Conservation (phyloP, 1,140 invertebrate genomes). For the Bombus balteatus region DNA sequence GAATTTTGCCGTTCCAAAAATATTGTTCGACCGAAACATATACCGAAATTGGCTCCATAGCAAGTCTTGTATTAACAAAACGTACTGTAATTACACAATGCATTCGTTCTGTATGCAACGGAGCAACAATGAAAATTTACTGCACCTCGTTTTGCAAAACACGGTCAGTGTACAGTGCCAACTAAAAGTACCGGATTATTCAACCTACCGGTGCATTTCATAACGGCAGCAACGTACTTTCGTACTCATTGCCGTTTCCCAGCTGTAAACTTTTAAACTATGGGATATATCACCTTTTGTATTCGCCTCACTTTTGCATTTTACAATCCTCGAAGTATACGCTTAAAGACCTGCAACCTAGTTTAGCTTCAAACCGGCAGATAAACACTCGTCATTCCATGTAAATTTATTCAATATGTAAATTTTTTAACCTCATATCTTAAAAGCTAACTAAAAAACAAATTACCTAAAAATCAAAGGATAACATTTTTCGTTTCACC, state of each 20-base stretch:
- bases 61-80: background rate
- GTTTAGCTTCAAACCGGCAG: background rate
- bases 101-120: background rate
- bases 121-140: slow-evolving; percentile 18
- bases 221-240: background rate
- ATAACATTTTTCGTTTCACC: background rate
- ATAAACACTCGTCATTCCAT: background rate
- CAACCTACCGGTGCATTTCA: background rate
- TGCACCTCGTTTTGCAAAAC: background rate
- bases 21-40: background rate
- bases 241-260: background rate
- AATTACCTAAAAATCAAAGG: no score
- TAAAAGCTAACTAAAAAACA: background rate
- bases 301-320: background rate
- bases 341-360: background rate
- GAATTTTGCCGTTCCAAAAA: background rate
- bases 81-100: slow-evolving; percentile 6
- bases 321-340: background rate
- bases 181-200: background rate
- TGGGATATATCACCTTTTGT: background rate
- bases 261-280: background rate
- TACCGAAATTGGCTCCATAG: background rate
- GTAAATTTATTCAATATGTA: background rate
- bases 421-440: background rate
- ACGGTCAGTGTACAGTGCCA: background rate